Evolutionary conservation across 2,797 vertebrate species (phyloP).

Genomic region (Silurus lanzhouensis): DNA sequence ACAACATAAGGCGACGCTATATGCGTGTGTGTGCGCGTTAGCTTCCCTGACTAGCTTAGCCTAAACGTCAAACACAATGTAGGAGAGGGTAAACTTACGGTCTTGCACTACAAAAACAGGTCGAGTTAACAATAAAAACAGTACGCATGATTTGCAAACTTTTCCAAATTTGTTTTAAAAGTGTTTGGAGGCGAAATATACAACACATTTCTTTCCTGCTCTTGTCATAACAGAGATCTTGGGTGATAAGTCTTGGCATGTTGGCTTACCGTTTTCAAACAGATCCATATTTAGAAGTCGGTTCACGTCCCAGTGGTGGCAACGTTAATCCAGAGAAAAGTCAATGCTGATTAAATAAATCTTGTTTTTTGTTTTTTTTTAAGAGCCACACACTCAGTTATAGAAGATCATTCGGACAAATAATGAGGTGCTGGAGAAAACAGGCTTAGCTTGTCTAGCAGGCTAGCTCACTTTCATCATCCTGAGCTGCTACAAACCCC

Average conservation of each 20-base stretch:
- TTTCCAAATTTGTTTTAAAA: no score
- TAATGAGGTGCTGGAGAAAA: slow-evolving; percentile 8
- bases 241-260: slow-evolving; percentile 44
- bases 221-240: not conserved
- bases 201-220: not conserved
- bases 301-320: slow-evolving; percentile 21
- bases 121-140: no score
- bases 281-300: slow-evolving; percentile 67
- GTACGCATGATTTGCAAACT: no score
- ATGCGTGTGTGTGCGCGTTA: no score
- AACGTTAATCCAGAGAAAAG: not conserved
- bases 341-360: not conserved
- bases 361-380: no score
- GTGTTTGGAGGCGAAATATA: no score
- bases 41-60: no score
- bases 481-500: not conserved
- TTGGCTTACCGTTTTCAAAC: slow-evolving; percentile 72
- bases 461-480: not conserved
- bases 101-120: no score
- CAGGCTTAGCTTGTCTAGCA: slow-evolving; percentile 30
- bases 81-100: no score
- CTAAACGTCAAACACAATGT: no score
- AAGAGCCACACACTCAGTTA: not conserved
- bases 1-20: no score
- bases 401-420: not conserved